Conservation (phyloP, 2,113 vertebrate genomes). For the mouse (Mus musculus) region GRCm39 chrX:94407001-94407500, state of each 20-base stretch:
- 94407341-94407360: neutral
- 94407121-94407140: neutral
- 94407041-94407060: neutral
- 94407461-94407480: neutral
- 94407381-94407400: neutral
- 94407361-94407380: neutral
- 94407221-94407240: neutral
- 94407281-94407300: neutral
- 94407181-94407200: neutral
- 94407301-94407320: neutral
- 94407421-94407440: neutral
- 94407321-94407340: neutral
- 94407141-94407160: neutral
- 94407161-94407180: neutral
- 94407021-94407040: neutral
- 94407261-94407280: neutral
- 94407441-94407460: neutral
- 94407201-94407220: neutral
- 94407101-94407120: neutral
- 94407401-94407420: neutral
- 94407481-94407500: neutral
- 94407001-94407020: neutral
- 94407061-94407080: neutral
- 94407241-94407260: neutral
- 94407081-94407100: neutral